Base-by-base conservation (phyloP, 2,113 vertebrate species). In the Notiomystis cincta region DNA sequence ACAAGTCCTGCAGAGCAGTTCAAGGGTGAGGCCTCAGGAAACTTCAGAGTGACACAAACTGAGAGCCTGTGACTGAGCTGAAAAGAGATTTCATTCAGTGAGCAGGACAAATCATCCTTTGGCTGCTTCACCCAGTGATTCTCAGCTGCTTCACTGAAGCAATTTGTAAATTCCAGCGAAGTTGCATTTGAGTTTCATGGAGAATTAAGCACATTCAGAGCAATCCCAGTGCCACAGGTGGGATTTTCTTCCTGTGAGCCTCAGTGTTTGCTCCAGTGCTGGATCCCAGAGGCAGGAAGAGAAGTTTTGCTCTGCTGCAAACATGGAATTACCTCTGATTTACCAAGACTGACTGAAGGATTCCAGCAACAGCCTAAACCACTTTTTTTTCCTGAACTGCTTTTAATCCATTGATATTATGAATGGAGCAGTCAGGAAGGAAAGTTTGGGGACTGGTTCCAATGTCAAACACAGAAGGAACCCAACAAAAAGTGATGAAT, bases 381-480 rank as follows among this genome's bases (percentile, higher is more conserved):
- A 31, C 8, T 31, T 11, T 1, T 78, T 56, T 37, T 3, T 18
- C 56, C 61, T n/a, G 60, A 87, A 50, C 4, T 15, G 23, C 15
- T 90, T 83, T 78, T 53, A 37, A 73, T 47, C 0, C 0, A 4
- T 79, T 75, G 56, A 33, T 3, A 0, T 2, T 8, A 14, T 2
- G 15, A 94, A 38, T 16, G 0, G 3, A 80, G 28, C 47, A 33
- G 62, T 16, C 44, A 58, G 20, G 21, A 62, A 31, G 2, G 3
- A 61, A 31, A 57, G 3, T 23, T 50, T 79, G 61, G 47, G 56
- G 53, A n/a, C 14, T 88, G 31, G 1, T 28, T 75, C 65, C 67
- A n/a, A 31, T 1, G 8, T 2, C 75, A 77, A 53, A 31, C 31
- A 31, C 38, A 30, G 60, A 57, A 65, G 21, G 20, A 87, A 22